phyloP scores from a whole-genome alignment of 2,113 vertebrate genomes.

The Solea solea region DNA sequence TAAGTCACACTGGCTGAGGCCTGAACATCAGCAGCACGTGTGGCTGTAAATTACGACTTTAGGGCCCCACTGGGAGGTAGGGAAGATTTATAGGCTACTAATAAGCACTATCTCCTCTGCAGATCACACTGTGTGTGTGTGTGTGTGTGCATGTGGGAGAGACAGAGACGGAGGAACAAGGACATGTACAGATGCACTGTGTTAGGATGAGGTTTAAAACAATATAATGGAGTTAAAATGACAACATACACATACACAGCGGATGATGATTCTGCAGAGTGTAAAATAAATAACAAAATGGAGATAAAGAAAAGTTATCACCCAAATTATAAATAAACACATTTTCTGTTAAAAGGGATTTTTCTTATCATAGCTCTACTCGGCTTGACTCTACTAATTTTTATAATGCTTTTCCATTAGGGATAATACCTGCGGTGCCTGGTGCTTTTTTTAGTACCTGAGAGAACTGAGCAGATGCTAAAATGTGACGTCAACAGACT shows the following conservation, averaged over 20 bases:
- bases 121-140: conserved; percentile 44
- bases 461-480: no score
- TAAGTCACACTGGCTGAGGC: conserved; percentile 1
- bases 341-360: no score
- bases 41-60: conserved; percentile 61
- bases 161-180: neutral
- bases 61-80: conserved; percentile 49
- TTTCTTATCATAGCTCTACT: no score
- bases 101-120: conserved; percentile 66
- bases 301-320: no score
- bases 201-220: neutral
- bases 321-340: no score
- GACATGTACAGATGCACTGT: neutral
- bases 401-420: no score
- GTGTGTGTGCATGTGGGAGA: conserved; percentile 15
- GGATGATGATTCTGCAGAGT: no score
- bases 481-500: no score
- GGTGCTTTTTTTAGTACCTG: no score
- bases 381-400: no score
- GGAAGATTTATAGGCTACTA: conserved; percentile 72
- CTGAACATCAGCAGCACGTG: conserved; percentile 48
- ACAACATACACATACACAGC: no score
- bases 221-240: neutral
- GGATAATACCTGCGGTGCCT: no score
- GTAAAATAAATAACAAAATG: neutral